phyloP scores from a whole-genome alignment of 2,797 vertebrate genomes.

The Arctocebus calabarensis region DNA sequence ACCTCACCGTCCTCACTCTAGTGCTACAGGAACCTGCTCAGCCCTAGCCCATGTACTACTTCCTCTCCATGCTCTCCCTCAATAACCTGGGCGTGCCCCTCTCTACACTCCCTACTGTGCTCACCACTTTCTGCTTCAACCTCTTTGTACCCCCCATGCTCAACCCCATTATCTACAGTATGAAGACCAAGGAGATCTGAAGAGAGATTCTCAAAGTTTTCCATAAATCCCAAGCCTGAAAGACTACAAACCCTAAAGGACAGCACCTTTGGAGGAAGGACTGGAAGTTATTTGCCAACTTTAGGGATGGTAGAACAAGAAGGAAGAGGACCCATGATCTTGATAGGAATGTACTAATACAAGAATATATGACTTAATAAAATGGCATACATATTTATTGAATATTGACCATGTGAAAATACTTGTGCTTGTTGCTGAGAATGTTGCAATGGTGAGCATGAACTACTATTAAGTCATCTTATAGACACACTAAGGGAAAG shows the following conservation, averaged over 20 bases:
- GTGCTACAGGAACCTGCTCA: conserved; percentile 51
- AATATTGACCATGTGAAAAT: not conserved
- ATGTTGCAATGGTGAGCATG: not conserved
- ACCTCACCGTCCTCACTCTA: conserved; percentile 63
- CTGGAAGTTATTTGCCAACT: not conserved
- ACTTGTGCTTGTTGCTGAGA: not conserved
- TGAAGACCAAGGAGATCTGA: conserved; percentile 80
- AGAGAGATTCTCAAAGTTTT: conserved; percentile 69
- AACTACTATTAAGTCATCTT: not conserved
- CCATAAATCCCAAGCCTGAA: conserved; percentile 57
- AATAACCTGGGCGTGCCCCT: conserved; percentile 75
- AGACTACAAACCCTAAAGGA: not conserved
- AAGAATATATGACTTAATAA: not conserved
- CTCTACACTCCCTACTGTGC: conserved; percentile 74
- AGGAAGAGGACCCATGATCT: not conserved
- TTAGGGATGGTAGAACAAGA: not conserved
- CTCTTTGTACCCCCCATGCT: conserved; percentile 79
- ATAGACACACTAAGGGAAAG: not conserved
- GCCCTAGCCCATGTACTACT: conserved; percentile 79
- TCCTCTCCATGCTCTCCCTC: conserved; percentile 80
- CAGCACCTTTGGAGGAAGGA: not conserved
- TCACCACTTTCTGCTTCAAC: conserved; percentile 77
- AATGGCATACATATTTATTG: not conserved
- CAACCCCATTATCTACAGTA: conserved; percentile 80
- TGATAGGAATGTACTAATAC: conserved; percentile 5